Evolutionary conservation across 2,113 vertebrate species (phyloP).

Genomic region (Lynx canadensis): DNA sequence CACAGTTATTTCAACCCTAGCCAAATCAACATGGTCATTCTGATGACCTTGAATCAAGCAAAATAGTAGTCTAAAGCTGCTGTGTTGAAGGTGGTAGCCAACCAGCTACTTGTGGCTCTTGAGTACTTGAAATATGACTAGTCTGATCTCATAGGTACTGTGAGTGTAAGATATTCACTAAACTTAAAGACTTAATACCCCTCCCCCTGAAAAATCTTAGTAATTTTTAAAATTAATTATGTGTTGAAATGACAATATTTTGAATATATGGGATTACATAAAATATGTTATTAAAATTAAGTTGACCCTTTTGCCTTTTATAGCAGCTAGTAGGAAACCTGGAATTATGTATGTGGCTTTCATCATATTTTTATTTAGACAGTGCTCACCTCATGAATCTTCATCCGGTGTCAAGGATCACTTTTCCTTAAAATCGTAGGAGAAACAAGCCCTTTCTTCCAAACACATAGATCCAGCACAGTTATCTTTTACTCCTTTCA

Average conservation of each 20-base stretch:
- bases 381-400: neutral
- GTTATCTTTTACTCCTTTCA: neutral
- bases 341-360: neutral
- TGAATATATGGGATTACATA: conserved; percentile 10
- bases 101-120: neutral
- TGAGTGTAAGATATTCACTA: neutral
- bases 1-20: conserved; percentile 15
- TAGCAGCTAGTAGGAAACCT: neutral
- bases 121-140: neutral
- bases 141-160: neutral
- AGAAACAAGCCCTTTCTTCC: neutral
- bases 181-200: conserved; percentile 9
- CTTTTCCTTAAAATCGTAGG: neutral
- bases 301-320: neutral
- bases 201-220: neutral
- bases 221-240: conserved; percentile 5
- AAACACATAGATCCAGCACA: neutral
- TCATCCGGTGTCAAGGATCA: neutral
- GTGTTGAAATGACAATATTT: neutral
- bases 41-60: conserved; percentile 3
- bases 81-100: neutral
- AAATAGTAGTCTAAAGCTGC: neutral
- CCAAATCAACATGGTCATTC: neutral
- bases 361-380: neutral
- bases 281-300: conserved; percentile 26